Evolutionary conservation across 2,797 vertebrate species (phyloP).

Genomic region (Phrynocephalus vlangalii): DNA sequence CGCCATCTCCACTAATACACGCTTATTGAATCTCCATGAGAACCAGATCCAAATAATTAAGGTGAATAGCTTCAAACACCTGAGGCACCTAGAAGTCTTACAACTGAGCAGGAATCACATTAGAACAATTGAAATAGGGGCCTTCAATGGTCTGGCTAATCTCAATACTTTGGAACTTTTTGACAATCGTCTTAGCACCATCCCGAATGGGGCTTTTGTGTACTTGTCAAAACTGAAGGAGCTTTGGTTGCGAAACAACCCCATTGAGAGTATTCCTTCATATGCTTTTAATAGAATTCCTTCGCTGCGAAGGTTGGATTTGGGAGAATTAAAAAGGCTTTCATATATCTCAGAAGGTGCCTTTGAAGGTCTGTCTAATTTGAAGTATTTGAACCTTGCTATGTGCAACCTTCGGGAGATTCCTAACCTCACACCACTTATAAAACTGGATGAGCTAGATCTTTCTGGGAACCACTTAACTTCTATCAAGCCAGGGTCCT

Average conservation of each 20-base stretch:
- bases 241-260: conserved; percentile 98
- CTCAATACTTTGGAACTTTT: conserved; percentile 99
- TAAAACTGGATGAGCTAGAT: conserved; percentile 97
- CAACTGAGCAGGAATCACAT: conserved; percentile 99
- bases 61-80: conserved; percentile 99
- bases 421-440: conserved; percentile 96
- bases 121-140: conserved; percentile 97
- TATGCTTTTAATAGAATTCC: conserved; percentile 99
- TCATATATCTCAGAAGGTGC: conserved; percentile 99
- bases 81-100: conserved; percentile 97
- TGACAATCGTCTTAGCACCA: conserved; percentile 98
- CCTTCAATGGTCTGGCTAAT: conserved; percentile 98
- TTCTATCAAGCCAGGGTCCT: conserved; percentile 93
- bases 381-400: conserved; percentile 99
- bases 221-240: conserved; percentile 99
- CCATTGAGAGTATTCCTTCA: conserved; percentile 98
- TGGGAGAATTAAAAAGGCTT: conserved; percentile 97
- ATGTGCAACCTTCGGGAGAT: conserved; percentile 99
- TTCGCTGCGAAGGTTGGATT: conserved; percentile 93
- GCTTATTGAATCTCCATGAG: conserved; percentile 98
- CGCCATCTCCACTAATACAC: conserved; percentile 98
- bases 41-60: conserved; percentile 99
- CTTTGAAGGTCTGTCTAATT: conserved; percentile 98
- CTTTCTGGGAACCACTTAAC: conserved; percentile 98
- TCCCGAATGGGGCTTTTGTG: conserved; percentile 99